Conservation (phyloP, 1,140 invertebrate genomes). For the Aricia agestis region DNA sequence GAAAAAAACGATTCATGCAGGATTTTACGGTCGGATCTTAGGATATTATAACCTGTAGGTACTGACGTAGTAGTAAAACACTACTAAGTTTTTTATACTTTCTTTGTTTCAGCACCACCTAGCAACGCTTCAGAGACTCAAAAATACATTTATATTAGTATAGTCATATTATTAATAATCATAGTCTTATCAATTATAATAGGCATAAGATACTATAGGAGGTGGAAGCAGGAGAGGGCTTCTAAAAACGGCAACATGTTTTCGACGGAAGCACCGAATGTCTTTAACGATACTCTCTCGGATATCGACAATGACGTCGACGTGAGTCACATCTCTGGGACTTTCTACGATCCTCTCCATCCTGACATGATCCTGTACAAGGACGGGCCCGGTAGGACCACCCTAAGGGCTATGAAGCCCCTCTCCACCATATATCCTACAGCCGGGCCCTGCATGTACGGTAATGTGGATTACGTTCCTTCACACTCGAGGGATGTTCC, state of each 20-base stretch:
- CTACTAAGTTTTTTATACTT: too few relatives aligned
- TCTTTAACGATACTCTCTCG: slow-evolving; percentile 68
- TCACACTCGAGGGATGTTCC: slow-evolving; percentile 41
- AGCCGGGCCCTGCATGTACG: slow-evolving; percentile 67
- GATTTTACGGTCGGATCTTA: too few relatives aligned
- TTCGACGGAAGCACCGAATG: slow-evolving; percentile 68
- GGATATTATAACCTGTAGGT: too few relatives aligned
- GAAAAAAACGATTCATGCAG: too few relatives aligned
- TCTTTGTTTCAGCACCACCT: slow-evolving; percentile 38
- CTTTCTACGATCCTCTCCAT: slow-evolving; percentile 69
- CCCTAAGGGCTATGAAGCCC: slow-evolving; percentile 62
- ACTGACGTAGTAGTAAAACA: too few relatives aligned
- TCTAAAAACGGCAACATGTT: slow-evolving; percentile 73
- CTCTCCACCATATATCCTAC: slow-evolving; percentile 65
- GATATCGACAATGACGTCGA: slow-evolving; percentile 72
- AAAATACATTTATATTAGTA: slow-evolving; percentile 54
- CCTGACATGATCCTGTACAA: slow-evolving; percentile 71
- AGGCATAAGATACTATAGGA: slow-evolving; percentile 49
- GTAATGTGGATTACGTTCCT: slow-evolving; percentile 60
- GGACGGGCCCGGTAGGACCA: slow-evolving; percentile 53
- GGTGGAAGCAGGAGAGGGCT: slow-evolving; percentile 39
- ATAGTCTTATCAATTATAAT: slow-evolving; percentile 42
- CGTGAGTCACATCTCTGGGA: slow-evolving; percentile 68
- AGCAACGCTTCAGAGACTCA: slow-evolving; percentile 34
- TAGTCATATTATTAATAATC: slow-evolving; percentile 47